Evolutionary conservation across 2,113 vertebrate species (phyloP).

Genomic region (Erythrolamprus reginae): DNA sequence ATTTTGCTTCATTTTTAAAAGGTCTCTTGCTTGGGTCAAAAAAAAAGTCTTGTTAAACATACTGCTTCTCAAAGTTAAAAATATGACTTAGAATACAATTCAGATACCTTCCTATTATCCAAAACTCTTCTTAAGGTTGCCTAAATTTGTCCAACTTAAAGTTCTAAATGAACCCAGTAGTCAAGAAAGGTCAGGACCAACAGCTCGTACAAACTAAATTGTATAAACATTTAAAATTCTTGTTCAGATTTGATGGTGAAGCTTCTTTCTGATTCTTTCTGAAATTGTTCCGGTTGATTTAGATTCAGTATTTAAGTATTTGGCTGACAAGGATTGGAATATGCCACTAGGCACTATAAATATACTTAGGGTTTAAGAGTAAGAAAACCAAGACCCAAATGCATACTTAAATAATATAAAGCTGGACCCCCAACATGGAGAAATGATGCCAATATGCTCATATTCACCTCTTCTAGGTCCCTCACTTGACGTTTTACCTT

Average conservation of each 20-base stretch:
- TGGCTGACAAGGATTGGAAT: not conserved
- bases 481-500: not conserved
- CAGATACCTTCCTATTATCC: not conserved
- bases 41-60: constrained; percentile 12
- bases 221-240: not conserved
- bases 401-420: not conserved
- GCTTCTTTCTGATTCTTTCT: not conserved
- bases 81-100: not conserved
- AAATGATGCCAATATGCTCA: not conserved
- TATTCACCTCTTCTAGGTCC: not conserved
- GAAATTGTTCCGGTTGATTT: not conserved
- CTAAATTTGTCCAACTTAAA: not conserved
- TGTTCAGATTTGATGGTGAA: not conserved
- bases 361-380: not conserved
- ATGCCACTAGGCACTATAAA: not conserved
- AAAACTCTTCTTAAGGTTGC: not conserved
- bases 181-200: constrained; percentile 16
- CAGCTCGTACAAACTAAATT: not conserved
- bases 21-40: constrained; percentile 34
- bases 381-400: not conserved
- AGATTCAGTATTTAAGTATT: not conserved
- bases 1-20: constrained; percentile 17
- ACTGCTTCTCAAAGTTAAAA: constrained; percentile 9
- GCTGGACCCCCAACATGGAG: not conserved
- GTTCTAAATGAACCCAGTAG: not conserved